Base-by-base conservation (phyloP, 2,888 invertebrate species). In the Andrena haemorrhoa region DNA sequence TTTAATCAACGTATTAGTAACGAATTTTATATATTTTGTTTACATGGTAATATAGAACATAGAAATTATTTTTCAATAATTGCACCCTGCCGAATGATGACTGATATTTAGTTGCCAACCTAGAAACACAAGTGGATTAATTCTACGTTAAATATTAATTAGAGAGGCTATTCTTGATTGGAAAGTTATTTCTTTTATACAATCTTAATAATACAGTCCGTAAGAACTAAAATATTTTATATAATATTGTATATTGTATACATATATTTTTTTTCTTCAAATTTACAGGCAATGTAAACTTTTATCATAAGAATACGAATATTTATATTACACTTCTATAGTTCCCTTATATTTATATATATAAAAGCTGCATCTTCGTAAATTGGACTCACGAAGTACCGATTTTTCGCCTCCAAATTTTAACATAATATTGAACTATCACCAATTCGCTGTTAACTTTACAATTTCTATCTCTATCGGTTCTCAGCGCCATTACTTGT, bases 221-320 rank as follows among this genome's bases (percentile, higher is more conserved):
- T 23, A 47, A 82, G 65, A 80, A 63, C 23, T 73, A 8, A 26
- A 41, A 23, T 70, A 60, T 71, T 65, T 60, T 49, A 56, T 26
- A 49, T 63, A 23, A 72, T 53, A 23, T 70, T 65, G 53, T 53
- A 35, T 41, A 66, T 66, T 66, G 41, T 66, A n/a, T 65, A 73
- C 56, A 66, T 74, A 77, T 78, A 72, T 69, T 64, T 79, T 12
- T 12, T 66, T 71, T 63, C 58, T 29, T 77, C 63, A 84, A 69
- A 76, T 73, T 81, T 63, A 84, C 73, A 75, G 51, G 66, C 16
- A 26, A 61, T 72, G 77, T 77, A 78, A 80, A 78, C 26, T 80
- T 72, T 51, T 68, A 26, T 72, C 56, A 49, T 49, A 72, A 72
- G 72, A 80, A 72, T 66, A 72, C 41, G 63, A 26, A 63, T 72